A percentile compares a stretch with the other conserved stretches of the same genome.
These are phyloP conservation scores for Etheostoma cragini DNA, from an alignment of 2,113 vertebrate genomes.

Conservation along the genomic window DNA sequence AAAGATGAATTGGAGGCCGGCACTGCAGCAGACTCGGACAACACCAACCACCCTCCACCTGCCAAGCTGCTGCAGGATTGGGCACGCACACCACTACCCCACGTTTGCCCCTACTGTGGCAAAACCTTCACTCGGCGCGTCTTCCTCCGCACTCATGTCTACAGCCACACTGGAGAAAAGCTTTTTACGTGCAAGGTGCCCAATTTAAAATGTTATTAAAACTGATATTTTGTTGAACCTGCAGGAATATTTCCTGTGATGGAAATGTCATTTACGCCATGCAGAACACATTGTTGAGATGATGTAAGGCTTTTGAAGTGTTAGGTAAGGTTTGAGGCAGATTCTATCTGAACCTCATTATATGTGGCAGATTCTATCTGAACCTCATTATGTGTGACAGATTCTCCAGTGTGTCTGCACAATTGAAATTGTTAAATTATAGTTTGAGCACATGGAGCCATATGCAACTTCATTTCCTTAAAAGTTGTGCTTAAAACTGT, in stretches of 20 bases:
- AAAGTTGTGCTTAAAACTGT: not conserved
- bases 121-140: slow-evolving; percentile 92
- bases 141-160: slow-evolving; percentile 91
- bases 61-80: slow-evolving; percentile 85
- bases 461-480: not conserved
- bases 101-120: slow-evolving; percentile 91
- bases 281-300: slow-evolving; percentile 39
- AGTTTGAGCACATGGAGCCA: slow-evolving; percentile 5
- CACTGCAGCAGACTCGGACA: slow-evolving; percentile 32
- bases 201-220: slow-evolving; percentile 25
- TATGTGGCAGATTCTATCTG: slow-evolving; percentile 43
- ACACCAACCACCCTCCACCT: slow-evolving; percentile 80
- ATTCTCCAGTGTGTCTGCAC: slow-evolving; percentile 18
- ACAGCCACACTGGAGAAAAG: slow-evolving; percentile 91
- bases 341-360: slow-evolving; percentile 45
- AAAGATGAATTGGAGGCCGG: slow-evolving; percentile 59
- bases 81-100: slow-evolving; percentile 85
- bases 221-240: slow-evolving; percentile 12
- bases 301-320: slow-evolving; percentile 65
- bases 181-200: slow-evolving; percentile 88
- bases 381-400: slow-evolving; percentile 58
- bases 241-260: slow-evolving; percentile 46
- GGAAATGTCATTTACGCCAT: slow-evolving; percentile 39
- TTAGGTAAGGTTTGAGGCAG: slow-evolving; percentile 23
- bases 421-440: slow-evolving; percentile 14